Evolutionary conservation across 2,797 vertebrate genomes (phyloP).

Genomic region (Malurus leucopterus): DNA sequence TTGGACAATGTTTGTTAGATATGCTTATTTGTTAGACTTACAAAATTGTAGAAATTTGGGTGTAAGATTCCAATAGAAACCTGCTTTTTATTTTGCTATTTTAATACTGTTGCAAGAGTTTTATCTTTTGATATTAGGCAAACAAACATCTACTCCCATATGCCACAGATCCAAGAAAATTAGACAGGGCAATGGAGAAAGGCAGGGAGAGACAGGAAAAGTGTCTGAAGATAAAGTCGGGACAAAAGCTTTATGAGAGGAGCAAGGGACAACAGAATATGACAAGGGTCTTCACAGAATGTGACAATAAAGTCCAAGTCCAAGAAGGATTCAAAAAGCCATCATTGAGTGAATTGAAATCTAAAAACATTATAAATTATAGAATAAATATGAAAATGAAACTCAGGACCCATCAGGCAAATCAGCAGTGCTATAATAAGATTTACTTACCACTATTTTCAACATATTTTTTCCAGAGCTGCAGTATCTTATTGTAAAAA

Average conservation of each 20-base stretch:
- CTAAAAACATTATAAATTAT: background rate
- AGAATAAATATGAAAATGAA: background rate
- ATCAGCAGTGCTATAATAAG: fast-evolving
- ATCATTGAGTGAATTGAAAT: background rate
- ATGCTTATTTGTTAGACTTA: fast-evolving
- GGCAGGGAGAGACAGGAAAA: background rate
- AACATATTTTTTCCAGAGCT: background rate
- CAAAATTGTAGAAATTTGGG: background rate
- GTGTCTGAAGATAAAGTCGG: background rate
- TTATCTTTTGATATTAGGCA: background rate
- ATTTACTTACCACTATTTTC: background rate
- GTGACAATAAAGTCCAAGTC: background rate
- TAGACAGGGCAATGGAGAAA: background rate
- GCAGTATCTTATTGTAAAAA: background rate
- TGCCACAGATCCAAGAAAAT: background rate
- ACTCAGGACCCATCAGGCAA: background rate
- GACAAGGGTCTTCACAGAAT: background rate
- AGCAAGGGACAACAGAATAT: background rate
- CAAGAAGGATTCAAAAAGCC: background rate
- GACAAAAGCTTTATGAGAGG: background rate
- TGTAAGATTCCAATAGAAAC: background rate
- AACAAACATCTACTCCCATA: background rate
- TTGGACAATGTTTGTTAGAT: background rate
- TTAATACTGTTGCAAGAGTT: background rate
- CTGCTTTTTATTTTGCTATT: background rate